Evolutionary conservation across 2,888 invertebrate genomes (phyloP), one percentile per base, ranked within the genome.

Genomic region (Pomacea canaliculata): DNA sequence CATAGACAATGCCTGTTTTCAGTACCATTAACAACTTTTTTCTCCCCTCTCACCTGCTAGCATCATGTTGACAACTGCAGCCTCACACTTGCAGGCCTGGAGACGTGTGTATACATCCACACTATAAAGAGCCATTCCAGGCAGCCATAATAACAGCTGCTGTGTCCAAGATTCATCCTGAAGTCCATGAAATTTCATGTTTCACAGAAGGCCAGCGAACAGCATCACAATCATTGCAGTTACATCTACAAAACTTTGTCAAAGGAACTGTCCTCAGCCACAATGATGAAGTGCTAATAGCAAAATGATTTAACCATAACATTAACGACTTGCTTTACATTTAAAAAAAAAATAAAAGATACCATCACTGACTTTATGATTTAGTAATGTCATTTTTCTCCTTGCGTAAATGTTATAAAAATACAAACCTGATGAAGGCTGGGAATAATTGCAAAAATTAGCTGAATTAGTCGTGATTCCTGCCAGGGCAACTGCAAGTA

Each of bases 31-130:
- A 4, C 7, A 56, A 16, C 51, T 56, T 16, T 16, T 56, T 10
- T 56, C 51, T 56, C 51, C 13, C n/a, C 18, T 19, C 48, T 9
- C 67, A 81, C 81, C 81, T 70, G 76, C 80, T 49, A 83, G 82
- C n/a, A 85, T 78, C 85, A 91, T 92, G 82, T 92, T 92, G 66
- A 91, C 62, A 46, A 90, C 72, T 12, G 84, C 87, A 70, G 88
- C 86, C 56, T 86, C 77, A 82, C 88, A 89, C 79, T 87, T 88
- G 69, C 85, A 83, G 12, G 87, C 85, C 72, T 79, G 60, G 23
- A 70, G 49, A 23, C 73, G 77, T 48, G 84, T 82, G 72, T 73
- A 75, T 18, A 66, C 76, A 78, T 86, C 81, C 19, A 72, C 70
- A 12, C 70, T 65, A 27, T 78, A 56, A 16, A 76, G 60, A 9